phyloP scores from a whole-genome alignment of 2,113 vertebrate genomes.

The Rana temporaria region DNA sequence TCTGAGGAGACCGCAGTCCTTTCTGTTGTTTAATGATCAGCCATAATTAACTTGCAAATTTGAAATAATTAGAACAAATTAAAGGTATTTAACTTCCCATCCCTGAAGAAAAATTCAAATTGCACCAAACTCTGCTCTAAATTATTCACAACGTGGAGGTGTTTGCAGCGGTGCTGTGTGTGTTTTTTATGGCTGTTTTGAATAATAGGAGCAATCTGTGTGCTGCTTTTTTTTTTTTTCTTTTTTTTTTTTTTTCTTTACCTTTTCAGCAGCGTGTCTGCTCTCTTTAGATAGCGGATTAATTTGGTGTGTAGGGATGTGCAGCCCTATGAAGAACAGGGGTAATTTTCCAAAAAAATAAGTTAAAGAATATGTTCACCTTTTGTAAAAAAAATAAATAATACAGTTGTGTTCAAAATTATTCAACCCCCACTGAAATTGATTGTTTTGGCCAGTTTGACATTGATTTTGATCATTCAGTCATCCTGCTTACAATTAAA shows the following conservation, averaged over 20 bases:
- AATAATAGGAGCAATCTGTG: conserved; percentile 81
- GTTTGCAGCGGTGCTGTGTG: conserved; percentile 68
- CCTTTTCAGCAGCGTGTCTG: neutral
- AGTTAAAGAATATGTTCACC: no score
- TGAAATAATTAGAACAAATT: conserved; percentile 91
- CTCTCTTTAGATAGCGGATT: neutral
- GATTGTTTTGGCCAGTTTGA: no score
- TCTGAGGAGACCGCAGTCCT: conserved; percentile 81
- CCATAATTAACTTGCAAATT: conserved; percentile 89
- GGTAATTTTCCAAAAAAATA: neutral
- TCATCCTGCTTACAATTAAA: no score
- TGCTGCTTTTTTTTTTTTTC: conserved; percentile 63
- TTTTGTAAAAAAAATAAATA: no score
- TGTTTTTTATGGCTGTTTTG: conserved; percentile 59
- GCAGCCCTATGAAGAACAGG: neutral
- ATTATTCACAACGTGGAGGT: conserved; percentile 87
- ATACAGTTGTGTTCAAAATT: no score
- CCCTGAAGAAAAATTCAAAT: conserved; percentile 89
- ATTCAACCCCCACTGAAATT: no score
- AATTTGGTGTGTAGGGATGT: neutral
- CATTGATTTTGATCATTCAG: no score
- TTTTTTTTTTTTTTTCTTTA: conserved; percentile 38
- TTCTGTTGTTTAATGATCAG: conserved; percentile 88
- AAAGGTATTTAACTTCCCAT: conserved; percentile 89
- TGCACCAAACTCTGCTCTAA: conserved; percentile 86